A percentile compares a stretch with the other conserved stretches of the same genome.
Evolutionary conservation across 2,888 invertebrate genomes (phyloP).

Genomic region (Cylindroiulus punctatus): DNA sequence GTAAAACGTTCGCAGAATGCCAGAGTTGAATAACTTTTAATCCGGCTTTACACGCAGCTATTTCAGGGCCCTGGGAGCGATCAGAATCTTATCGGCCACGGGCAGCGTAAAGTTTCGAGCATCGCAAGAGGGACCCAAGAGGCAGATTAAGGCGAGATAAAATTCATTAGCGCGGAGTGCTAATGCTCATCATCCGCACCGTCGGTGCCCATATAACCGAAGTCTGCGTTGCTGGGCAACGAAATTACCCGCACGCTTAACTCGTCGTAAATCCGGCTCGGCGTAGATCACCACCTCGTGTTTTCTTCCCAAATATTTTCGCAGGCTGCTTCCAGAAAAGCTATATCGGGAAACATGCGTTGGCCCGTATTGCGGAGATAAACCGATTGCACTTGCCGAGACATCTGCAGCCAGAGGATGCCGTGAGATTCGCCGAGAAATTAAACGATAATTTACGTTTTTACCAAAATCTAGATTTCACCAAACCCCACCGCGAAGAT

Average conservation of each 20-base stretch:
- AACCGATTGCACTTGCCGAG: not conserved
- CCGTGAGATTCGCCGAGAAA: too few species aligned
- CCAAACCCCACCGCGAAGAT: too few species aligned
- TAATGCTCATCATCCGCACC: not conserved
- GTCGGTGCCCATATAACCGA: not conserved
- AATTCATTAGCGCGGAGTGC: constrained; percentile 5
- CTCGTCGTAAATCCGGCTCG: not conserved
- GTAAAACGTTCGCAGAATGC: too few species aligned
- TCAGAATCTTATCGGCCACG: not conserved
- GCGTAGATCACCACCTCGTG: not conserved
- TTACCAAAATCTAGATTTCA: too few species aligned
- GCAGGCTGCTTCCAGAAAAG: not conserved
- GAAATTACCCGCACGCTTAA: not conserved
- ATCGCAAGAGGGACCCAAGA: not conserved
- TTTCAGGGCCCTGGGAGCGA: too few species aligned
- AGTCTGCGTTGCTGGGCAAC: not conserved
- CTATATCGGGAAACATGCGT: constrained; percentile 10
- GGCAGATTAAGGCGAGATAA: not conserved
- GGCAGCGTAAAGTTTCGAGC: not conserved
- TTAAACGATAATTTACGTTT: too few species aligned
- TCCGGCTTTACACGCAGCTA: too few species aligned
- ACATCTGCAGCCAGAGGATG: not conserved
- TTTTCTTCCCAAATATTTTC: not conserved
- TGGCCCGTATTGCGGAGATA: not conserved
- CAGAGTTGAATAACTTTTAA: constrained; percentile 16